Base-by-base conservation (phyloP, 2,113 vertebrate genomes). In the Cettia cetti region DNA sequence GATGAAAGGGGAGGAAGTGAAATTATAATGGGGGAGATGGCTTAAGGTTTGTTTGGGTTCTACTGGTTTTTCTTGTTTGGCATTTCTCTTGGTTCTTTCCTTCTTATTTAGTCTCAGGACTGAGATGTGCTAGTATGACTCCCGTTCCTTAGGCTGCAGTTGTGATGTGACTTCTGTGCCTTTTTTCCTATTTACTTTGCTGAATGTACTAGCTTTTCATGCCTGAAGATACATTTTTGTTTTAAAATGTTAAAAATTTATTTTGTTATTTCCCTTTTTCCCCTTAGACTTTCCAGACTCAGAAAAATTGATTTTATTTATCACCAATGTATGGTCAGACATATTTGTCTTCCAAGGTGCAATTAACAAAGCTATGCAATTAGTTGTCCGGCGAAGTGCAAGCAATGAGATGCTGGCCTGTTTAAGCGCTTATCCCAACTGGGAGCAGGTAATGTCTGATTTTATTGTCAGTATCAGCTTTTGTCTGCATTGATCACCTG, bases 221-320 rank as follows among this genome's bases (percentile, higher is more conserved):
- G 56, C 45, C 19, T 17, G 17, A 66, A 15, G 42, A 27, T 40
- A 13, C 39, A 11, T 35, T 23, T 40, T 49, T 17, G 37, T 91
- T 95, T 82, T 61, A 42, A 79, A 74, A 75, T 52, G 37, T 60
- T 60, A 66, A 86, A 72, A 80, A 21, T 15, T 78, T 70, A 50
- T 9, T 45, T 94, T 93, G 44, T 94, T 65, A 40, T 40, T 40
- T 40, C 39, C 89, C 12, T 91, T 86, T 86, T 80, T 82, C 82
- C 86, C 82, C 86, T 54, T 63, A 99, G 99, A 98, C 97, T 99
- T 99, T 63, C 99, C 98, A 44, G 98, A 99, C 52, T 98, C 98
- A 30, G 98, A 98, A 22, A 99, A 99, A 69, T 69, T 99, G 92
- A 96, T 99, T 85, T 96, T 99, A 92, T 99, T 99, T 93, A 98